Evolutionary conservation across 2,797 vertebrate genomes (phyloP).

Genomic region (Monodelphis domestica): DNA sequence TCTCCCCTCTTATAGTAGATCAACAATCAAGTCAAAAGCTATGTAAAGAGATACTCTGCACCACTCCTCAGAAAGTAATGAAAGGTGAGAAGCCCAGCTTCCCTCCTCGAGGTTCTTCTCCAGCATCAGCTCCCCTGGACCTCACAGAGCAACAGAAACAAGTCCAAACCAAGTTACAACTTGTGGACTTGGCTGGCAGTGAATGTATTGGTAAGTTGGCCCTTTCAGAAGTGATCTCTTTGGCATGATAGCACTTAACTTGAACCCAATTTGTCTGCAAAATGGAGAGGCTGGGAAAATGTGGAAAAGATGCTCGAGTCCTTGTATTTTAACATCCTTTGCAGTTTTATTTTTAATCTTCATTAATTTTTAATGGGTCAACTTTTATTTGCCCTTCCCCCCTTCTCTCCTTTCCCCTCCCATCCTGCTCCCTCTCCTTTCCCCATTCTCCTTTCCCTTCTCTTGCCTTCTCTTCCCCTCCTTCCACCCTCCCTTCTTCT

Average conservation of each 20-base stretch:
- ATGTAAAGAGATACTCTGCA: conserved; percentile 54
- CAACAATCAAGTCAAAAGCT: conserved; percentile 51
- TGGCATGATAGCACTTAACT: not conserved
- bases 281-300: not conserved
- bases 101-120: conserved; percentile 58
- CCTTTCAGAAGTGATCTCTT: not conserved
- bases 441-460: too few relatives aligned
- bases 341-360: not conserved
- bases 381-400: too few relatives aligned
- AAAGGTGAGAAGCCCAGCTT: conserved; percentile 10
- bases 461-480: too few relatives aligned
- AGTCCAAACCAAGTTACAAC: conserved; percentile 87
- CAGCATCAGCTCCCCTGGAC: not conserved
- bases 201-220: conserved; percentile 87
- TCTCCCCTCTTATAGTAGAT: conserved; percentile 10
- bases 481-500: too few relatives aligned
- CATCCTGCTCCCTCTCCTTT: too few relatives aligned
- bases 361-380: not conserved
- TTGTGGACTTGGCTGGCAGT: conserved; percentile 92
- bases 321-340: not conserved
- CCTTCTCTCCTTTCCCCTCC: too few relatives aligned
- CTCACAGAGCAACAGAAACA: conserved; percentile 38
- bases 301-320: not conserved
- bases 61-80: not conserved
- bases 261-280: not conserved